phyloP scores from a whole-genome alignment of 2,888 invertebrate species.

The Lepidonotus clava region DNA sequence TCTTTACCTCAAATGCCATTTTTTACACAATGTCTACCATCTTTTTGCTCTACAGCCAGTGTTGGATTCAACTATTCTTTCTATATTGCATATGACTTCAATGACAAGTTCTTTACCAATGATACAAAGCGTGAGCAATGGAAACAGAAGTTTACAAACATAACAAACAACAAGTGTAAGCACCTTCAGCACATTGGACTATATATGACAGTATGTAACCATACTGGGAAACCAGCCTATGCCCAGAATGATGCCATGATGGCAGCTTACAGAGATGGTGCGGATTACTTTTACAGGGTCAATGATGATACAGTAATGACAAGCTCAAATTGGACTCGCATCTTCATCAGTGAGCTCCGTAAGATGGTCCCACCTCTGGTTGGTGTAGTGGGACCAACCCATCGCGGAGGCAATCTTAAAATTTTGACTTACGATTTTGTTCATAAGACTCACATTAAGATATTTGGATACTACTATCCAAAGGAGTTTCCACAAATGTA shows the following conservation, averaged over 20 bases:
- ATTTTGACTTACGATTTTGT: slow-evolving; percentile 65
- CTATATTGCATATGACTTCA: slow-evolving; percentile 63
- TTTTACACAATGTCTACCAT: no score
- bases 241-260: slow-evolving; percentile 68
- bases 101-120: slow-evolving; percentile 58
- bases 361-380: slow-evolving; percentile 58
- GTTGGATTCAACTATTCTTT: slow-evolving; percentile 62
- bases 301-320: slow-evolving; percentile 31
- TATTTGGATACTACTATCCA: slow-evolving; percentile 65
- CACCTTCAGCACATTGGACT: slow-evolving; percentile 7
- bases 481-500: slow-evolving; percentile 63
- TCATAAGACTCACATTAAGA: slow-evolving; percentile 61
- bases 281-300: slow-evolving; percentile 64
- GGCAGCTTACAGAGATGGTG: slow-evolving; percentile 63
- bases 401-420: slow-evolving; percentile 60
- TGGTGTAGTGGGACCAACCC: slow-evolving; percentile 64
- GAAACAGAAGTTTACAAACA: slow-evolving; percentile 3
- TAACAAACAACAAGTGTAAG: slow-evolving; percentile 36
- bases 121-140: background rate
- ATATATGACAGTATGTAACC: slow-evolving; percentile 62
- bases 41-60: no score
- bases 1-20: no score
- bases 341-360: slow-evolving; percentile 51
- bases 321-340: slow-evolving; percentile 8
- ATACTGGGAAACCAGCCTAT: slow-evolving; percentile 64